Evolutionary conservation across 1,140 invertebrate genomes (phyloP).

Genomic region (Drosophila navojoa): DNA sequence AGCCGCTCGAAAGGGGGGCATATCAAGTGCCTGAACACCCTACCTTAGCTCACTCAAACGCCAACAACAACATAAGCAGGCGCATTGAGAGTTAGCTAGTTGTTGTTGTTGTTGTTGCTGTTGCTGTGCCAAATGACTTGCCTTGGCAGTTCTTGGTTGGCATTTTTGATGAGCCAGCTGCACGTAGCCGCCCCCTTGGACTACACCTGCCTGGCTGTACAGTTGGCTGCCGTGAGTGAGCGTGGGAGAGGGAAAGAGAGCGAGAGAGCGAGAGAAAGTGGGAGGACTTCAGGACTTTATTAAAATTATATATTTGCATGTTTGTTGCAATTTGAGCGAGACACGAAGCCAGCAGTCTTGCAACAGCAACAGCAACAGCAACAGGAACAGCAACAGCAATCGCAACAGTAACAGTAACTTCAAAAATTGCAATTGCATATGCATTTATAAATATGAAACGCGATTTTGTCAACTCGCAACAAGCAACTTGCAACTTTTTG

Average conservation of each 20-base stretch:
- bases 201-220: slow-evolving; percentile 1
- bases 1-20: slow-evolving; percentile 12
- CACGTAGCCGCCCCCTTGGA: slow-evolving; percentile 26
- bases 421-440: slow-evolving; percentile 61
- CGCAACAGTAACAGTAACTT: slow-evolving; percentile 19
- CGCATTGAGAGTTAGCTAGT: slow-evolving; percentile 39
- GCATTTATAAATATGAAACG: slow-evolving; percentile 74
- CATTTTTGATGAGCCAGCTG: slow-evolving; percentile 70
- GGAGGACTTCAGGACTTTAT: slow-evolving; percentile 56
- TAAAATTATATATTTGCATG: slow-evolving; percentile 82
- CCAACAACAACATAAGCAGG: slow-evolving; percentile 29
- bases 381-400: slow-evolving; percentile 8
- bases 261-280: neutral
- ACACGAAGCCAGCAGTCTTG: slow-evolving; percentile 26
- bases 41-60: neutral
- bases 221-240: neutral
- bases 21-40: slow-evolving; percentile 34
- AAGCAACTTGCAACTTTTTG: slow-evolving; percentile 22
- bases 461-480: slow-evolving; percentile 53
- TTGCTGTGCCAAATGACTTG: slow-evolving; percentile 61
- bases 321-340: slow-evolving; percentile 72
- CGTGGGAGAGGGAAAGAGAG: neutral
- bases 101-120: slow-evolving; percentile 25
- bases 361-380: too few species aligned
- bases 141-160: slow-evolving; percentile 47